Evolutionary conservation across 1,140 invertebrate genomes (phyloP).

Genomic region (Trichoplusia ni): DNA sequence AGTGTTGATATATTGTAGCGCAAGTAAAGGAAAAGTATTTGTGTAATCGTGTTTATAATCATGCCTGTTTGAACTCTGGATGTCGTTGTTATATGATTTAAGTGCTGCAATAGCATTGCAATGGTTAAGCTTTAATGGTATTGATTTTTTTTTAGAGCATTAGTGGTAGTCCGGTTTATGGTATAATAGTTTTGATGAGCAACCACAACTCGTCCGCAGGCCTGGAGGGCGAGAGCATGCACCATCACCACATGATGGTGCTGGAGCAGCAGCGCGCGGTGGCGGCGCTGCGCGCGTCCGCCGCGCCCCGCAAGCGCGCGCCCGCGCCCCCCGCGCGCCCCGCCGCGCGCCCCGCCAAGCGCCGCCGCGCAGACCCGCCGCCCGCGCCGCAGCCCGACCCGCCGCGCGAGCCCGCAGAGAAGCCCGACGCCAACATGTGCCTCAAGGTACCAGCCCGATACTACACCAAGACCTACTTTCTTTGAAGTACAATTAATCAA

Average conservation of each 20-base stretch:
- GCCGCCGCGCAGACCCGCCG: constrained; percentile 73
- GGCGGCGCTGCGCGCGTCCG: constrained; percentile 77
- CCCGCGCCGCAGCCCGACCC: constrained; percentile 77
- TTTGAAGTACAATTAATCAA: too few species aligned
- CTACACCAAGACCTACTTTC: background rate
- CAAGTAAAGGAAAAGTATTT: too few species aligned
- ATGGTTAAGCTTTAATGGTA: background rate
- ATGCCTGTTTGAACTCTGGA: too few species aligned
- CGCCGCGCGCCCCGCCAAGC: constrained; percentile 57
- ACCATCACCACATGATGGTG: constrained; percentile 77
- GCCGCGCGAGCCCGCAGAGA: constrained; percentile 85
- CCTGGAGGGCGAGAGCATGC: constrained; percentile 67
- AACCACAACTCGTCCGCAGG: too few species aligned
- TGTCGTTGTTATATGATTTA: too few species aligned
- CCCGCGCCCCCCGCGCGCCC: constrained; percentile 57
- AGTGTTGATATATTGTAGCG: too few species aligned
- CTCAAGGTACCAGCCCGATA: constrained; percentile 82
- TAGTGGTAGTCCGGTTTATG: too few species aligned
- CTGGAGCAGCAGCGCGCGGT: constrained; percentile 76
- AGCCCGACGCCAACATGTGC: constrained; percentile 92
- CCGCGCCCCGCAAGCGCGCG: constrained; percentile 84
- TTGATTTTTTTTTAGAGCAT: too few species aligned
- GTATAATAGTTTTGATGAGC: too few species aligned
- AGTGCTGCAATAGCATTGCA: background rate
- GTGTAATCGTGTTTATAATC: too few species aligned